These are phyloP conservation scores for Diorhabda sublineata DNA, from an alignment of 1,140 invertebrate genomes.

Conservation along the genomic window DNA sequence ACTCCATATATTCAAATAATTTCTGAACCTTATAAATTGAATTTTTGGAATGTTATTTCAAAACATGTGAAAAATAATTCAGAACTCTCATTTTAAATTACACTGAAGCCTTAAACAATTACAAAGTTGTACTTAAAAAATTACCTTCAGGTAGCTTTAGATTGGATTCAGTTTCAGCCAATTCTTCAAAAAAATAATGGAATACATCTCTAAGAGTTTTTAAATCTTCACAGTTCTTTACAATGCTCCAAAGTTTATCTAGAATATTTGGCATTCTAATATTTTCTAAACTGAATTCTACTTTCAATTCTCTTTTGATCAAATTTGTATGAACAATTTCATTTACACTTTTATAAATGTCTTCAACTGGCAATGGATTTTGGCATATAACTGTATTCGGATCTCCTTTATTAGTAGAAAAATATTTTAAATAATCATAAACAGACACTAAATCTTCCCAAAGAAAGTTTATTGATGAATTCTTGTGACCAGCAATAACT, in stretches of 20 bases:
- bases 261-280: conserved; percentile 23
- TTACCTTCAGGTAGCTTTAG: neutral
- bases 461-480: conserved; percentile 17
- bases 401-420: conserved; percentile 6
- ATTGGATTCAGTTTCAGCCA: conserved; percentile 12
- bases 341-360: conserved; percentile 22
- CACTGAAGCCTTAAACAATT: too few species aligned
- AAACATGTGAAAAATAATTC: too few species aligned
- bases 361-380: conserved; percentile 16
- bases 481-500: conserved; percentile 24
- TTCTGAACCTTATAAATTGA: too few species aligned
- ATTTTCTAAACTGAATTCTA: conserved; percentile 21
- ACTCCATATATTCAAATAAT: too few species aligned
- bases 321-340: conserved; percentile 15
- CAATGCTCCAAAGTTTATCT: conserved; percentile 28
- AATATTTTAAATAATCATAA: conserved; percentile 20
- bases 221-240: conserved; percentile 26
- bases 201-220: conserved; percentile 24
- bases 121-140: too few species aligned
- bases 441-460: conserved; percentile 23
- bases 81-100: too few species aligned
- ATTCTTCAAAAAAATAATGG: conserved; percentile 28
- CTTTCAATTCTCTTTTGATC: conserved; percentile 13
- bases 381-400: conserved; percentile 16
- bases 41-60: too few species aligned